These are phyloP conservation scores for Panurus biarmicus DNA, from an alignment of 2,113 vertebrate genomes.

Conservation along the genomic window DNA sequence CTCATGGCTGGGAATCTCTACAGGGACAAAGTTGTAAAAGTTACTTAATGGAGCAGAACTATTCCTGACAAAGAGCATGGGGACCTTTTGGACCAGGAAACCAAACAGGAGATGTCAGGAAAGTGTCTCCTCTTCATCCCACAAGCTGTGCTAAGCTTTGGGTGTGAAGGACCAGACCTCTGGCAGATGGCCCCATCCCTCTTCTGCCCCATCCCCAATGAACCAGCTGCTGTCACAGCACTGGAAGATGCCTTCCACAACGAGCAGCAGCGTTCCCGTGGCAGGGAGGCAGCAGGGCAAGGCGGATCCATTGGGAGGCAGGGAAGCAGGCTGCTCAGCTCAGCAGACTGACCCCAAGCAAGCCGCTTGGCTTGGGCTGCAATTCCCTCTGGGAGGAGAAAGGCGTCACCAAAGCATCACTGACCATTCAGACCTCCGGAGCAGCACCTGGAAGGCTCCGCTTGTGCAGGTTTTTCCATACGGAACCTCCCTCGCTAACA, in stretches of 20 bases:
- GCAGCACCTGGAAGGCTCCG: neutral
- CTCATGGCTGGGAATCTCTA: neutral
- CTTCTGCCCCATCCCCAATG: neutral
- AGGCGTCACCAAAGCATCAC: neutral
- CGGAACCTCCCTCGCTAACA: neutral
- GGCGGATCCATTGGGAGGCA: neutral
- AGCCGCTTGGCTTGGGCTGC: neutral
- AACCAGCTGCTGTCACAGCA: neutral
- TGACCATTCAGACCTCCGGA: neutral
- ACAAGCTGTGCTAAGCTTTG: no score
- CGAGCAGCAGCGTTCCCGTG: neutral
- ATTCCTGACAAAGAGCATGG: neutral
- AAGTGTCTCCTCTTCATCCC: accelerated
- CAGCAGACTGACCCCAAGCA: neutral
- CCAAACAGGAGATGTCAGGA: accelerated
- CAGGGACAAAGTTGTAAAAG: neutral
- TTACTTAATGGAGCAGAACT: neutral
- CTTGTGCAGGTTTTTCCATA: neutral
- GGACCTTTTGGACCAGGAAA: neutral
- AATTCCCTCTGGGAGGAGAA: neutral
- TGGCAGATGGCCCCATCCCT: accelerated
- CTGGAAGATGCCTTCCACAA: neutral
- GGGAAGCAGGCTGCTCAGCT: neutral
- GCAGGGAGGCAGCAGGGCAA: neutral
- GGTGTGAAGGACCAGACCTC: neutral